Evolutionary conservation across 2,797 vertebrate species (phyloP).

Genomic region (Sebastes oblongus): DNA sequence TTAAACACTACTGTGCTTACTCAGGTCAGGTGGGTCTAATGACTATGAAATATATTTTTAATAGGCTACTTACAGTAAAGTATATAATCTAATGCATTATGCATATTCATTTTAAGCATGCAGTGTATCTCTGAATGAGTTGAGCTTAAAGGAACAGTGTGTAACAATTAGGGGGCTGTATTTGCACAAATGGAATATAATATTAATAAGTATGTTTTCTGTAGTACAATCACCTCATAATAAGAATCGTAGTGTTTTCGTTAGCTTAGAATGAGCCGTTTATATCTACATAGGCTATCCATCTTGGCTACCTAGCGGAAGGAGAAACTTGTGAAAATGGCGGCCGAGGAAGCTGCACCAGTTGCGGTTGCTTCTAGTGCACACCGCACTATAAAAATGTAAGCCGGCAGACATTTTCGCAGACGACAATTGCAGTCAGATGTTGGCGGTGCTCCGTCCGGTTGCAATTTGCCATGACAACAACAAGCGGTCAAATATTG

Average conservation of each 20-base stretch:
- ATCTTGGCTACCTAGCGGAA: neutral
- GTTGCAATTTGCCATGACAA: too few species aligned
- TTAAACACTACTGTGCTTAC: slow-evolving; percentile 7
- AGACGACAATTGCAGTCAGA: neutral
- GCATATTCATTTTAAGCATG: neutral
- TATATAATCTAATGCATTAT: neutral
- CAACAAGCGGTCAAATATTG: too few species aligned
- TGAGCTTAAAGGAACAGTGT: neutral
- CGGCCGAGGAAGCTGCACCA: neutral
- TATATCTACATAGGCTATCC: neutral
- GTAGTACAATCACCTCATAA: neutral
- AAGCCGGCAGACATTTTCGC: neutral
- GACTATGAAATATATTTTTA: too few species aligned
- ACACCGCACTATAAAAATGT: neutral
- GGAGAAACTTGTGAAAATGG: neutral
- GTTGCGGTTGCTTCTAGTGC: neutral
- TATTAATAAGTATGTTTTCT: neutral
- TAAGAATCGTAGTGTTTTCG: neutral
- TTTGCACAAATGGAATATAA: neutral
- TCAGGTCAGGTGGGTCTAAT: neutral
- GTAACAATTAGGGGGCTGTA: neutral
- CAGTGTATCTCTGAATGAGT: neutral
- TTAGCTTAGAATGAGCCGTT: too few species aligned
- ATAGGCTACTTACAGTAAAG: neutral
- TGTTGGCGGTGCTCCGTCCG: neutral